Base-by-base conservation (phyloP, 2,888 invertebrate species). In the Agrotis puta region DNA sequence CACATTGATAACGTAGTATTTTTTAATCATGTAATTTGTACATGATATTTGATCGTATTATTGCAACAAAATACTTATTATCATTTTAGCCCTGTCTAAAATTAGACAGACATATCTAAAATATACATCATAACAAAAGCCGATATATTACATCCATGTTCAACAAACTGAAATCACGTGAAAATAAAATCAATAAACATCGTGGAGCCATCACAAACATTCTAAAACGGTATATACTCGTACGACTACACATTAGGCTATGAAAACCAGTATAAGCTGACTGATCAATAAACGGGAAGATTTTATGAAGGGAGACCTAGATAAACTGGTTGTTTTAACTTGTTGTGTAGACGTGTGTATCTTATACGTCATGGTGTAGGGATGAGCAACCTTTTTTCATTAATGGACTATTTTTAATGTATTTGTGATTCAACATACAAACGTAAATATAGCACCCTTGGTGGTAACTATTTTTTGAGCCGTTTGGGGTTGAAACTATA, bases 151-250 rank as follows among this genome's bases (percentile, higher is more conserved):
- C 14, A 24, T 59, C 54, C 24, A 56, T 62, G 48, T 18, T 33
- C 11, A 43, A 54, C 33, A 53, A 43, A 16, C 5, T 18, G n/a
- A 62, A 33, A 65, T 54, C 53, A 54, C 48, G 1, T 39, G 64
- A 48, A 66, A 66, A 66, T 63, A 47, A 63, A 66, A 66, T 80
- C 81, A 63, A 75, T 77, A 24, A 53, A 43, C 20, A 51, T 48
- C 18, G 24, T 43, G 20, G 20, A 58, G 53, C 20, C 43, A 58
- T 51, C 50, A 47, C 33, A 75, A 22, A 75, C n/a, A 50, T 64
- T 27, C 11, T 27, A n/a, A 54, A 50, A 43, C 48, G 47, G 51
- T n/a, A 51, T n/a, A n/a, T n/a, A n/a, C n/a, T n/a, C 50, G 50
- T 39, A 43, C 22, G 39, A 39, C 39, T 1, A 11, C 39, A 39